Conservation (phyloP, 2,888 invertebrate genomes). For the Sesia apiformis region DNA sequence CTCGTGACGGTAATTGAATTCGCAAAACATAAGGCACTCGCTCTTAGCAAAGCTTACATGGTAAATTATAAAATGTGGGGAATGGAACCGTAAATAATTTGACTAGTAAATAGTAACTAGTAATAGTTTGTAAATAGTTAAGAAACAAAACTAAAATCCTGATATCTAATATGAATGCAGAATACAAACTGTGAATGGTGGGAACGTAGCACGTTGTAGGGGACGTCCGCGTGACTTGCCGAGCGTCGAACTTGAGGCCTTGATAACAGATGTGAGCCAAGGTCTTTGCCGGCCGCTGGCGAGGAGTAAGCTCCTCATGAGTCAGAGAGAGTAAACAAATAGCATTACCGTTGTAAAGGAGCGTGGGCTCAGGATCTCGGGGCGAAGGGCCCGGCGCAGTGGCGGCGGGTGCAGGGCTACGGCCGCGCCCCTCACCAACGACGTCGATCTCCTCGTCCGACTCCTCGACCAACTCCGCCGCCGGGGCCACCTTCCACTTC, state of each 20-base stretch:
- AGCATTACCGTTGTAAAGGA: conserved; percentile 83
- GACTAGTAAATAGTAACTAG: background rate
- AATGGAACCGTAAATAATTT: too few relatives aligned
- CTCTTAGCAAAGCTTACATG: conserved; percentile 24
- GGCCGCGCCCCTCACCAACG: conserved; percentile 83
- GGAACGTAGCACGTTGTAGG: too few relatives aligned
- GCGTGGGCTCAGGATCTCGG: conserved; percentile 80
- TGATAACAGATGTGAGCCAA: too few relatives aligned
- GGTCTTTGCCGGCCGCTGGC: background rate
- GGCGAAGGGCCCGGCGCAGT: conserved; percentile 82
- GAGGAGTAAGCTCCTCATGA: background rate
- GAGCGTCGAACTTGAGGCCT: too few relatives aligned
- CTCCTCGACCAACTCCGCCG: conserved; percentile 76
- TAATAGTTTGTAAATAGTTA: background rate
- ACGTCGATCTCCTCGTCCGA: conserved; percentile 89
- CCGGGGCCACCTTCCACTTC: conserved; percentile 89
- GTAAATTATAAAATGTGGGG: conserved; percentile 4
- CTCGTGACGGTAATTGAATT: conserved; percentile 26
- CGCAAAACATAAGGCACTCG: conserved; percentile 42
- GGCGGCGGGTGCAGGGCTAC: conserved; percentile 69
- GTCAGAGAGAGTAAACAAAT: conserved; percentile 5
- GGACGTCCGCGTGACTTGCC: too few relatives aligned
- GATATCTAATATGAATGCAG: too few relatives aligned
- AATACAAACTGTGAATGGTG: too few relatives aligned
- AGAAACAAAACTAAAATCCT: background rate